Evolutionary conservation across 2,113 vertebrate genomes (phyloP), one percentile per base, ranked within the genome.

Genomic region (Chloropsis hardwickii): DNA sequence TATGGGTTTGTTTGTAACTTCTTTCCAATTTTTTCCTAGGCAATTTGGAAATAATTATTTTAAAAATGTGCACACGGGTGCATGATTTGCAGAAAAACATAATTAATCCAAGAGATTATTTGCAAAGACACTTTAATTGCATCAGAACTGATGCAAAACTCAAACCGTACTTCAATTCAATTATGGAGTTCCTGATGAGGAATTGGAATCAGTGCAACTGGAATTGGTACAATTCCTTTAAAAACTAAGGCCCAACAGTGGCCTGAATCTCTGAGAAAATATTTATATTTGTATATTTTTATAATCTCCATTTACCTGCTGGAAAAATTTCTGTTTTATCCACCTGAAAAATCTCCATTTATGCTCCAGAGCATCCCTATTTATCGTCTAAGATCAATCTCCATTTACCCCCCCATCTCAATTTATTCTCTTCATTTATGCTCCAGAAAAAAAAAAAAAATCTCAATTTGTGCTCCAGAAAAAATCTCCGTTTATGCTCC

Each of bases 311-410:
- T 40, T 62, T 71, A 71, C 13, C 33, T 20, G 37, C 27, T 23
- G 27, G 28, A 47, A 61, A 31, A 47, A 16, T 1, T 2, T 18
- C 17, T n/a, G 4, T 47, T 31, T 67, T 35, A 56, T 35, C 11
- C 50, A 48, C 19, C 15, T 20, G 31, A 57, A 35, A 37, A 37
- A 37, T 14, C 22, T 42, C 27, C 14, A 28, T 11, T 65, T 24
- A 44, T 33, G 11, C 21, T 64, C 25, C 19, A 65, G 35, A 67
- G 37, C 45, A 60, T 37, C 27, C 33, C 33, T 39, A 14, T 54
- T 62, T 33, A 47, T 45, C 0, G 0, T 8, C 2, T 18, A 47
- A n/a, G 12, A 35, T 22, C 73, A 37, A 37, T 20, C 12, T 42
- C 25, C 25, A 37, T 27, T 35, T 42, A 57, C 5, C 7, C 8